phyloP scores from a whole-genome alignment of 2,113 vertebrate genomes.

The Zosterops pallidus region DNA sequence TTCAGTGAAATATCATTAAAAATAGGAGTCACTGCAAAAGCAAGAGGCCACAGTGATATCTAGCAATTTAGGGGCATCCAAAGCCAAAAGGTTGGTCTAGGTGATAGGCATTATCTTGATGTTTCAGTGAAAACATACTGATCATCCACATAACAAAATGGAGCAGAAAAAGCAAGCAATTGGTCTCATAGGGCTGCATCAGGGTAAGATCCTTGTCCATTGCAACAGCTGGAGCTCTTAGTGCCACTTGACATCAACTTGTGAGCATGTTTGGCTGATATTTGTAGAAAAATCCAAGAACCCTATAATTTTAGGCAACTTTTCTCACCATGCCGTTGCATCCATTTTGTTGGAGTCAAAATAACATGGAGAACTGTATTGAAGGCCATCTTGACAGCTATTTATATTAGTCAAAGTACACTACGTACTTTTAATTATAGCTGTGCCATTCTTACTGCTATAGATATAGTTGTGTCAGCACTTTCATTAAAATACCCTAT shows the following conservation, averaged over 20 bases:
- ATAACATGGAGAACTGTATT: background rate
- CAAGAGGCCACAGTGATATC: background rate
- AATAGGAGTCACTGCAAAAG: background rate
- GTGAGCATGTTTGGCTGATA: background rate
- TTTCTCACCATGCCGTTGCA: background rate
- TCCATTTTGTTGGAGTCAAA: background rate
- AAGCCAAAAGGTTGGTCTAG: background rate
- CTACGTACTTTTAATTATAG: conserved; percentile 41
- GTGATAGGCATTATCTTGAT: background rate
- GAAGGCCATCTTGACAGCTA: background rate
- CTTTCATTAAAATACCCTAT: conserved; percentile 45
- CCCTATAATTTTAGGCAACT: background rate
- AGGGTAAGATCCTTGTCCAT: background rate
- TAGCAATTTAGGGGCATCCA: background rate
- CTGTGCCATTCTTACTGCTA: background rate
- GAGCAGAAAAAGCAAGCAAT: background rate
- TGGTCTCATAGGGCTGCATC: background rate
- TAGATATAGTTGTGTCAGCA: conserved; percentile 54
- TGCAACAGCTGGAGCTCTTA: background rate
- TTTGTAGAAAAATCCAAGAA: background rate
- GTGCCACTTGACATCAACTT: background rate
- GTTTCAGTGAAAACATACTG: background rate
- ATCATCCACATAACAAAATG: background rate
- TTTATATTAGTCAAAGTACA: conserved; percentile 38
- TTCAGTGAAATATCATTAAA: background rate